Percentiles rank a stretch among this genome's conserved stretches.
Conservation (phyloP, 1,140 invertebrate species). For the Aporrectodea caliginosa region DNA sequence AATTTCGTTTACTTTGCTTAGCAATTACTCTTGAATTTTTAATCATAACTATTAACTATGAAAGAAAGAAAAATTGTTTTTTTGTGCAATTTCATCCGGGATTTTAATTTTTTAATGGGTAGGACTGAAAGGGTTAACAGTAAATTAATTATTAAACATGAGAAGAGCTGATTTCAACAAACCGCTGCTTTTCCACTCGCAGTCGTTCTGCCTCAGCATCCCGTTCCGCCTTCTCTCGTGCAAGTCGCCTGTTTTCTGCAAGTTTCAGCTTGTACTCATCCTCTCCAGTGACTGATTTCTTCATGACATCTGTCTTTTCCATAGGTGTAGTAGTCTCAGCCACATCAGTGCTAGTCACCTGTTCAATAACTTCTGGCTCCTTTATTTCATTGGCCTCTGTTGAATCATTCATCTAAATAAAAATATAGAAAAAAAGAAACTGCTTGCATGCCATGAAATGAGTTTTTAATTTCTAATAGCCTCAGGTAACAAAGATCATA, state of each 20-base stretch:
- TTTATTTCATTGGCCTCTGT: not conserved
- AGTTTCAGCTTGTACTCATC: constrained; percentile 15
- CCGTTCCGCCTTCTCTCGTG: constrained; percentile 12
- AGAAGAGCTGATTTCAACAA: not conserved
- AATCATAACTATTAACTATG: not conserved
- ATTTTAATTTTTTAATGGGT: no score
- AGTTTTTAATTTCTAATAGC: no score
- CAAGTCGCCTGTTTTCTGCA: constrained; percentile 13
- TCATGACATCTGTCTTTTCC: not conserved
- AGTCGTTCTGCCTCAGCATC: constrained; percentile 13
- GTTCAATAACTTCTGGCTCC: not conserved
- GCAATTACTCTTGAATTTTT: not conserved
- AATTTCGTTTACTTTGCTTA: not conserved
- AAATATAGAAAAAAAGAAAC: no score
- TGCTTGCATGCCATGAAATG: no score
- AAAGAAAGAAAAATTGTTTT: no score
- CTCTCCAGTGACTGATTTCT: constrained; percentile 6
- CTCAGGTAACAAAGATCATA: no score
- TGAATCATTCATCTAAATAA: no score
- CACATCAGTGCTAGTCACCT: not conserved
- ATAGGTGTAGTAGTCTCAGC: not conserved
- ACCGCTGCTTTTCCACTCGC: constrained; percentile 9
- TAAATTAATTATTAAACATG: not conserved
- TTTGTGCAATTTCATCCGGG: no score
- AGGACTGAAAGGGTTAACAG: not conserved